Conservation (phyloP, 2,113 vertebrate genomes). For the Thamnaconus septentrionalis region DNA sequence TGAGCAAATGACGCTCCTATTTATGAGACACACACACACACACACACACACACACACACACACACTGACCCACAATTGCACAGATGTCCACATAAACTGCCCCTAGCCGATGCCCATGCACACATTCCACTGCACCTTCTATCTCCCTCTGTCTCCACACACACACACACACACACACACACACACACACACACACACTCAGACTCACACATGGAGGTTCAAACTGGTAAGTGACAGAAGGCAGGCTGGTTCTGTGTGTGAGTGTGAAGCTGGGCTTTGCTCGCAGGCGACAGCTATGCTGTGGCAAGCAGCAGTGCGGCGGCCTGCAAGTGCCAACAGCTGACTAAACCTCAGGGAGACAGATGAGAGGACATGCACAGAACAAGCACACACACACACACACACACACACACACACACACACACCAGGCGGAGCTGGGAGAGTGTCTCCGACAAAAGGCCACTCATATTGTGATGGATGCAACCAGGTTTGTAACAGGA, state of each 20-base stretch:
- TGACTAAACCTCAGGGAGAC: slow-evolving; percentile 52
- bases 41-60: slow-evolving; percentile 5
- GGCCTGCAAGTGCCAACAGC: slow-evolving; percentile 62
- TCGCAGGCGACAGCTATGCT: slow-evolving; percentile 13
- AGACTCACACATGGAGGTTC: no score
- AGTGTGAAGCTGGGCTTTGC: slow-evolving; percentile 23
- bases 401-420: neutral
- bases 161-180: slow-evolving; percentile 9
- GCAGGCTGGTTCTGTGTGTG: slow-evolving; percentile 40
- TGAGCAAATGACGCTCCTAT: slow-evolving; percentile 70
- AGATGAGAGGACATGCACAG: slow-evolving; percentile 49
- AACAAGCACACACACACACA: no score
- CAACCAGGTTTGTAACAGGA: no score
- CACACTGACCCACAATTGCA: slow-evolving; percentile 1
- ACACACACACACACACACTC: slow-evolving; percentile 1
- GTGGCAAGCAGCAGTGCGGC: no score
- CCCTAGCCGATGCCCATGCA: slow-evolving; percentile 2
- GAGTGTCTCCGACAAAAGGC: neutral
- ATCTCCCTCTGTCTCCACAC: neutral
- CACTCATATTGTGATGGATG: no score
- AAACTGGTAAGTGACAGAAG: neutral
- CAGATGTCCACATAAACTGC: slow-evolving; percentile 17
- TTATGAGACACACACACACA: slow-evolving; percentile 44
- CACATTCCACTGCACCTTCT: neutral
- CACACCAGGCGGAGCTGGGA: neutral